Evolutionary conservation across 2,888 invertebrate genomes (phyloP).

Genomic region (Hemistola chrysoprasaria): DNA sequence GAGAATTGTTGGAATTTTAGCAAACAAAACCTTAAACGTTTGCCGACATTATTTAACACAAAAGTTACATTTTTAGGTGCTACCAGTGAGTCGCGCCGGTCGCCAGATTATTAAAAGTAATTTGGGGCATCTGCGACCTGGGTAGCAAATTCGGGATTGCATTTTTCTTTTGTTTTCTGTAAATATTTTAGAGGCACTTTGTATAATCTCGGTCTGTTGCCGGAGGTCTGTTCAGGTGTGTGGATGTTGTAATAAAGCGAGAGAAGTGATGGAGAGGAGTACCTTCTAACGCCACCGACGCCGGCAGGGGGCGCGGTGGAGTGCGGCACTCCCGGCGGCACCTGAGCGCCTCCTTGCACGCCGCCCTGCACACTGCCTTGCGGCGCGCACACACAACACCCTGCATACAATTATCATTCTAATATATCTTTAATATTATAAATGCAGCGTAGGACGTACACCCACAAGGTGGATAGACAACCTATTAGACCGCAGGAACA

Average conservation of each 20-base stretch:
- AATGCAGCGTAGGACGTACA: too few species aligned
- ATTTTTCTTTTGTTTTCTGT: constrained; percentile 11
- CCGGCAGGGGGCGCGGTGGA: constrained; percentile 78
- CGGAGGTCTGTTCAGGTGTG: too few species aligned
- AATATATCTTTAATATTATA: too few species aligned
- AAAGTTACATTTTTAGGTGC: constrained; percentile 9
- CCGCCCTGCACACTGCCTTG: constrained; percentile 82
- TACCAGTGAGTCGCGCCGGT: constrained; percentile 4
- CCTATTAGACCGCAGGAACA: too few species aligned
- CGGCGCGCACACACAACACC: constrained; percentile 81
- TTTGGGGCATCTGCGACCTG: constrained; percentile 20
- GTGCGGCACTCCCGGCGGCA: constrained; percentile 75
- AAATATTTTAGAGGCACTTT: neutral
- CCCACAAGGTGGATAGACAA: too few species aligned
- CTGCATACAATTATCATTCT: constrained; percentile 45
- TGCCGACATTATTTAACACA: constrained; percentile 13
- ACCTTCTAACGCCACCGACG: constrained; percentile 83
- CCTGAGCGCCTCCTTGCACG: constrained; percentile 77
- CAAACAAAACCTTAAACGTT: constrained; percentile 17
- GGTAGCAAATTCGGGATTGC: constrained; percentile 9
- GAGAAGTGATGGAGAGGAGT: constrained; percentile 31
- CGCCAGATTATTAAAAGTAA: constrained; percentile 21
- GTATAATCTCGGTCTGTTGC: too few species aligned
- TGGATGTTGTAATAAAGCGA: too few species aligned
- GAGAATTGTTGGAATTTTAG: constrained; percentile 8